Evolutionary conservation across 2,797 vertebrate genomes (phyloP).

Genomic region (Argya squamiceps): DNA sequence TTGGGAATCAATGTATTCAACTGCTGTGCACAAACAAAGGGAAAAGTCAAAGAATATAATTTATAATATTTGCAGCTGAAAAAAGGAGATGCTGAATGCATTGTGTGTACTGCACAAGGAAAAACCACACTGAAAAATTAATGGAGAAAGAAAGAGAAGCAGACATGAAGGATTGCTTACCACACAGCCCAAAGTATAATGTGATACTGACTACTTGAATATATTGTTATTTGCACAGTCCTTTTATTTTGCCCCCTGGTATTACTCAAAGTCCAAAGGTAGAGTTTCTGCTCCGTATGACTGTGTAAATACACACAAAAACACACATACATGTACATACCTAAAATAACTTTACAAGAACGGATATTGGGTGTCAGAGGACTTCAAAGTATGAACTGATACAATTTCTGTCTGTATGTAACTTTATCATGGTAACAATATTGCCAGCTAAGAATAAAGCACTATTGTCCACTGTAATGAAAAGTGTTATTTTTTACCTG

Average conservation of each 20-base stretch:
- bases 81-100: background rate
- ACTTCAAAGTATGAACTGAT: background rate
- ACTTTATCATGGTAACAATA: background rate
- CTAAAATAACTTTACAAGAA: background rate
- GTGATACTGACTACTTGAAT: background rate
- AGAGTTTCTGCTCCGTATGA: background rate
- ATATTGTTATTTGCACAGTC: background rate
- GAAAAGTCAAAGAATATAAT: background rate
- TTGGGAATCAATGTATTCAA: conserved; percentile 6
- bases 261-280: background rate
- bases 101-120: background rate
- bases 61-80: background rate
- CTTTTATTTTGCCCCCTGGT: background rate
- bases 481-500: conserved; percentile 13
- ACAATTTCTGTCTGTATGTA: background rate
- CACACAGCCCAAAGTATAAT: background rate
- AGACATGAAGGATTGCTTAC: background rate
- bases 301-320: background rate
- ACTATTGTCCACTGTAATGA: background rate
- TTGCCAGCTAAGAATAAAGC: conserved; percentile 5
- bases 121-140: background rate
- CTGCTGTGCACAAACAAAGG: background rate
- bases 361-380: background rate
- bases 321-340: rapidly evolving
- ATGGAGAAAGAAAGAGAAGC: background rate